phyloP scores from a whole-genome alignment of 2,797 vertebrate genomes.

The Sebastes taczanowskii region DNA sequence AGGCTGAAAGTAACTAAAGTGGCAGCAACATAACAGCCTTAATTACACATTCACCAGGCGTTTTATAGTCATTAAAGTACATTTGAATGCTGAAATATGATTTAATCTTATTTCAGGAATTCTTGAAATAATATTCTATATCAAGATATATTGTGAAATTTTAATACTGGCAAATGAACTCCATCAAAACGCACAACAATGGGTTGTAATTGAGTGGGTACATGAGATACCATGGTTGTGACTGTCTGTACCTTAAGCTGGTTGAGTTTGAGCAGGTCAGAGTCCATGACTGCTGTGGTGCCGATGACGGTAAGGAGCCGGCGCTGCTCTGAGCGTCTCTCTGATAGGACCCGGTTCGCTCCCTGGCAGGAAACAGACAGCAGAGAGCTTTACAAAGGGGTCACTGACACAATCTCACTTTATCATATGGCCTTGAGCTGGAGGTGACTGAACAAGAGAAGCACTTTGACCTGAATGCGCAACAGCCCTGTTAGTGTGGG shows the following conservation, averaged over 20 bases:
- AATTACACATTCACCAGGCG: too few species aligned
- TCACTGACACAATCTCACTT: not conserved
- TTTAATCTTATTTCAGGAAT: not conserved
- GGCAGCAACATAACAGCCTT: too few species aligned
- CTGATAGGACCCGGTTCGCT: constrained; percentile 88
- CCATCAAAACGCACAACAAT: not conserved
- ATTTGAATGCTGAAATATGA: not conserved
- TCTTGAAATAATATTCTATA: not conserved
- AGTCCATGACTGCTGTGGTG: constrained; percentile 89
- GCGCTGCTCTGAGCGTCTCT: constrained; percentile 92
- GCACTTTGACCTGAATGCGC: not conserved
- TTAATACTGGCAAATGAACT: not conserved
- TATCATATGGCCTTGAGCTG: constrained; percentile 22
- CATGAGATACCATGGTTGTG: not conserved
- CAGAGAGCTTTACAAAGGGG: constrained; percentile 21
- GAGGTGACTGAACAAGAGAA: not conserved
- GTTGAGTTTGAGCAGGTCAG: constrained; percentile 93
- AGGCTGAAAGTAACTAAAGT: too few species aligned
- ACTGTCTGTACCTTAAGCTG: constrained; percentile 88
- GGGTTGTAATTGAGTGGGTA: not conserved
- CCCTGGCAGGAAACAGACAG: constrained; percentile 74
- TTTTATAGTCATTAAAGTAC: too few species aligned
- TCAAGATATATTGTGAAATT: not conserved
- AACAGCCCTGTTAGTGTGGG: not conserved
- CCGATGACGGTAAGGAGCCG: constrained; percentile 92